Base-by-base conservation (phyloP, 2,113 vertebrate genomes). In the Thinocorus orbignyianus region DNA sequence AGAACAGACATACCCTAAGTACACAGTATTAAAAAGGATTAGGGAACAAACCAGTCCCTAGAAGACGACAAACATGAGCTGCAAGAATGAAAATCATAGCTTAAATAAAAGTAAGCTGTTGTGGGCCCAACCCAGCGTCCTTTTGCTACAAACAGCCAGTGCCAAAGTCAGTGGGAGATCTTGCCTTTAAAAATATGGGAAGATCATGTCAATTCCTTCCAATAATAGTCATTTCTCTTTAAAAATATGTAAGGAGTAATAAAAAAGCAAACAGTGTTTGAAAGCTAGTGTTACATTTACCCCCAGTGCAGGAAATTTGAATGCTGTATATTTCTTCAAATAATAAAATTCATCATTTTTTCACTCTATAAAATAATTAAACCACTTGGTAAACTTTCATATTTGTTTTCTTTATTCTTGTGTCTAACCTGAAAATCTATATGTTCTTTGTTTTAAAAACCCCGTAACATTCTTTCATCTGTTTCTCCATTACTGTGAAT, bases 151-250 rank as follows among this genome's bases (percentile, higher is more conserved):
- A 92, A 60, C 3, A 64, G 17, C 20, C 37, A 60, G 33, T 74
- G 81, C 52, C 87, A 93, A 89, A 92, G 73, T 60, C 91, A 79
- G 83, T 91, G 77, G 95, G 91, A 88, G 84, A 79, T 10, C 73
- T 86, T 84, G 86, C 77, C 84, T 95, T 89, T 95, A 57, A 41
- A 97, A 96, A 95, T 89, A 95, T 33, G 83, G 84, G 89, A 89
- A 89, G 87, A 92, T 88, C 71, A 93, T 73, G 93, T 92, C 88
- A 94, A 55, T 93, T 90, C 85, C 71, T 90, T 94, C 55, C 51
- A 93, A 86, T 94, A 94, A 96, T 64, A 96, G 58, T 88, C 74
- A 94, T 83, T 85, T 77, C 30, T 62, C 42, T 94, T 88, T 49
- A 88, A 84, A 92, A 95, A 96, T 95, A 96, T 72, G 49, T 92